A percentile compares a stretch with the other conserved stretches of the same genome.
phyloP scores from a whole-genome alignment of 53 echinoderm and acorn worm species.

The Mesocentrotus franciscanus region DNA sequence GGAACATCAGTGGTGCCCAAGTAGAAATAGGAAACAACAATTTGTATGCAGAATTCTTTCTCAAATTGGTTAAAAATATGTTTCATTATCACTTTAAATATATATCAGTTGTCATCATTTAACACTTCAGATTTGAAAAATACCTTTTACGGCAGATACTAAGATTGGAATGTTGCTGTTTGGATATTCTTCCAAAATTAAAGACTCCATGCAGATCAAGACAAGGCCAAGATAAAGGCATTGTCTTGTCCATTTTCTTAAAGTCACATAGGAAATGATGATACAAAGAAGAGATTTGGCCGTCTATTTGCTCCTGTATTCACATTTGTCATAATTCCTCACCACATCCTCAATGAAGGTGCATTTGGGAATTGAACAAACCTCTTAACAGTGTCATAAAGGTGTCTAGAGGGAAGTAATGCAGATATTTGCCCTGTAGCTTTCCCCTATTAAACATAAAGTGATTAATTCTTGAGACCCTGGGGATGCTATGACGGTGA shows the following conservation, averaged over 20 bases:
- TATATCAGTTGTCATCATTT: no score
- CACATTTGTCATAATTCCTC: not conserved
- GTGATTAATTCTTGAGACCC: not conserved
- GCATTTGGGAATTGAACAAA: slow-evolving; percentile 22
- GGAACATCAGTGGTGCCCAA: no score
- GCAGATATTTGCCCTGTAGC: slow-evolving; percentile 10
- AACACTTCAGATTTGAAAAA: no score
- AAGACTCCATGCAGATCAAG: no score
- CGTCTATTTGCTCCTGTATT: not conserved
- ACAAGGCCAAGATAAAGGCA: no score
- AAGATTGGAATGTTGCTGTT: no score
- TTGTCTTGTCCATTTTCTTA: not conserved
- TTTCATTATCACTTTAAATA: no score
- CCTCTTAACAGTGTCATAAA: not conserved
- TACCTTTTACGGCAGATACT: no score
- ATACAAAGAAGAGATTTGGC: not conserved
- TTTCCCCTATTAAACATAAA: not conserved
- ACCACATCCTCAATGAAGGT: not conserved
- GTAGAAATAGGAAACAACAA: no score
- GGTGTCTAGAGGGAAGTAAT: not conserved
- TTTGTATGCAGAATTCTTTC: no score
- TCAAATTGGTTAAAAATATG: no score
- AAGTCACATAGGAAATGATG: not conserved
- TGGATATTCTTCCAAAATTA: no score
- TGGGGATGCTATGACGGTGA: not conserved